Evolutionary conservation across 2,113 vertebrate genomes (phyloP), one percentile per base, ranked within the genome.

Genomic region (Ginglymostoma cirratum): DNA sequence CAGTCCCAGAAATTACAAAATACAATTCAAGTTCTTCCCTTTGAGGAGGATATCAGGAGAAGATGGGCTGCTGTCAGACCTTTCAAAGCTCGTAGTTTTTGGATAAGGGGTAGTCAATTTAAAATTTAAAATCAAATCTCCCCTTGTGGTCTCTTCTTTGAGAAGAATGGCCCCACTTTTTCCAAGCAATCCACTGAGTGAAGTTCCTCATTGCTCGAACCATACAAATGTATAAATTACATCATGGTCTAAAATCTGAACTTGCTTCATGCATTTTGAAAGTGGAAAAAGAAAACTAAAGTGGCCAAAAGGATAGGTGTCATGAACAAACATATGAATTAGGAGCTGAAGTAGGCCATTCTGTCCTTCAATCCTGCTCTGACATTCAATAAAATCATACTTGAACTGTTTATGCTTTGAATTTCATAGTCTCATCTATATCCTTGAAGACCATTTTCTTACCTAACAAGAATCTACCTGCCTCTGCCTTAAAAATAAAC

Each of bases 11-110:
- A 90, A 90, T 90, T 61, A 61, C 14, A 90, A 61, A 89, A 90
- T n/a, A 52, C 87, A 90, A 90, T 90, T 93, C 61, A 93, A 65
- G 90, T 66, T 93, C 23, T n/a, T 93, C 66, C 90, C 61, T 93
- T 34, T 93, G 86, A 48, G 72, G 86, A 90, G 61, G 61, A n/a
- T 61, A 90, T 10, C 90, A 94, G 61, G 90, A 21, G 14, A 21
- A 67, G 55, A 65, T 61, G 48, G 65, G 61, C 2, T 66, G 90
- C 65, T 61, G 38, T 5, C 65, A 94, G 90, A 94, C 17, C 42
- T 92, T 21, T 21, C 34, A 92, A 65, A 92, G 2, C 10, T 92
- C 65, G 38, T n/a, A 66, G 34, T 61, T 92, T 66, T 27, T 2
- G 55, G 55, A 61, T 0, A 61, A 10, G 55, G 55, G 55, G 55